Evolutionary conservation across 2,113 vertebrate species (phyloP), one percentile per base, ranked within the genome.

Genomic region (Leucopsar rothschildi): DNA sequence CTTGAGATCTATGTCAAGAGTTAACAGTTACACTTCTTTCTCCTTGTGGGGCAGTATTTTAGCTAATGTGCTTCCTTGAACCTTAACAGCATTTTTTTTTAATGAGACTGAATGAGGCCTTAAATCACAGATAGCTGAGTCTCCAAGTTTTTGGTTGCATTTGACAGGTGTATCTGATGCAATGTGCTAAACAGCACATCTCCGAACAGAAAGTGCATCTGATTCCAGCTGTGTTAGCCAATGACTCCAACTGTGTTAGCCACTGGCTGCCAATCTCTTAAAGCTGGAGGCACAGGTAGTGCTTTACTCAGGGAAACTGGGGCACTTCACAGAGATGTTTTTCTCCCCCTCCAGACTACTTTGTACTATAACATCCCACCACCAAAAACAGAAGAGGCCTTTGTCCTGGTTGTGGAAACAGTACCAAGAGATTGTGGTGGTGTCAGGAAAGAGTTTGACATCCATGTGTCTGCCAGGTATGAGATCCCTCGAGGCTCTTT

Each of bases 331-430:
- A 72, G 14, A 80, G 15, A 33, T 83, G 8, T 80, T 90, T 90
- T 79, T 86, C 78, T 90, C 16, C 42, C 9, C 23, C 47, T 25
- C 15, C 87, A 97, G 97, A 69, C 71, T 7, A 71, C 93, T 56
- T 66, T 96, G 60, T 94, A 79, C 24, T 97, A 96, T 56, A 97
- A 98, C 12, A 45, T 13, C 12, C 90, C 86, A 55, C 84, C 97
- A 39, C 37, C 70, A 52, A 92, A 85, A 84, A 14, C 37, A 53
- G 45, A 93, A 44, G 72, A 81, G 2, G 61, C 76, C 37, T 97
- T 97, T 79, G 20, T 86, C 49, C 70, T 98, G 85, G 35, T 55
- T 49, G 93, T 95, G 53, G 78, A 89, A 81, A 66, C 88, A 55
- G 76, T 61, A 50, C 47, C 90, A 59, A 73, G 39, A 47, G 37